Percentiles rank a stretch among this genome's conserved stretches.
Conservation (phyloP, 2,113 vertebrate genomes). For the Neolamprologus tretocephalus region DNA sequence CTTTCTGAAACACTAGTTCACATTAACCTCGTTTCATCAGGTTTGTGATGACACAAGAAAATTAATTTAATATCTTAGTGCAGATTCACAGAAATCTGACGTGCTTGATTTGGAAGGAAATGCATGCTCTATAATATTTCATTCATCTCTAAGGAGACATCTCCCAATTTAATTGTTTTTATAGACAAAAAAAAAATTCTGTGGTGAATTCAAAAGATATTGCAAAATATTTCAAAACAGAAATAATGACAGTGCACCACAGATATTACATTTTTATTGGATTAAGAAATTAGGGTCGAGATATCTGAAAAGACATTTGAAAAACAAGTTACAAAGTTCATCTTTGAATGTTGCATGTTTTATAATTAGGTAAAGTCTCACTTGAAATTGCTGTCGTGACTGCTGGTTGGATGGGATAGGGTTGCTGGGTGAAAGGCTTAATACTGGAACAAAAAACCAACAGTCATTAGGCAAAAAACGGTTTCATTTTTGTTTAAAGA, state of each 20-base stretch:
- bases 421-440: slow-evolving; percentile 95
- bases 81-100: background rate
- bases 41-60: background rate
- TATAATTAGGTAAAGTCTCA: slow-evolving; percentile 52
- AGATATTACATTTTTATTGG: background rate
- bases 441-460: slow-evolving; percentile 73
- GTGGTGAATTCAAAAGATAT: background rate
- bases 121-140: background rate
- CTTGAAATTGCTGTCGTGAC: slow-evolving; percentile 95
- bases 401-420: slow-evolving; percentile 91
- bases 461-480: background rate
- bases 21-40: background rate
- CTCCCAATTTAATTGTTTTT: background rate
- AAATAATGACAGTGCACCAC: background rate
- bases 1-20: background rate
- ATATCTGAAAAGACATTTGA: background rate
- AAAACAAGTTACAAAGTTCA: background rate
- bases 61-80: background rate
- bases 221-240: background rate
- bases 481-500: background rate
- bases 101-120: background rate
- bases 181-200: background rate
- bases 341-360: background rate
- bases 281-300: background rate
- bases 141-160: background rate